Evolutionary conservation across 1,140 invertebrate species (phyloP), one percentile per base, ranked within the genome.

Genomic region (Drosophila ogumai): DNA sequence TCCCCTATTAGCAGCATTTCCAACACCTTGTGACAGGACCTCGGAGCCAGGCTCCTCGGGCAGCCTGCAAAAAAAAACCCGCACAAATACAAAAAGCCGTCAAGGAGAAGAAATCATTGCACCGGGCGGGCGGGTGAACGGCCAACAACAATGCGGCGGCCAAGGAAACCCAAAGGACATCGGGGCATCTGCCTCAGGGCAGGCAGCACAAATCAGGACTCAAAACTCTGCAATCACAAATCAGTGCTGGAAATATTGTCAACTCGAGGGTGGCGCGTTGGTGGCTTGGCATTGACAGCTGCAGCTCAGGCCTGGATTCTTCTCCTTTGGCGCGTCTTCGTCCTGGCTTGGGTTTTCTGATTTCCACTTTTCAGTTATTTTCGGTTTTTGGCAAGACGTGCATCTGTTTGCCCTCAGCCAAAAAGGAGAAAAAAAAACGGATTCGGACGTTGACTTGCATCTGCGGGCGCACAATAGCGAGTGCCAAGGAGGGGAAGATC

Each of bases 381-480:
- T 68, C 34, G 61, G 61, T 54, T 78, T 84, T 79, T 90, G 77
- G 49, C 85, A 90, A 90, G 86, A 79, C 55, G 74, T 90, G 75
- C 78, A 85, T 79, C 72, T 90, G 81, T 81, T 84, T 78, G 79
- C 68, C 75, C 68, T 72, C 66, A 72, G 63, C 32, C 63, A 28
- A 54, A 65, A n/a, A 52, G 25, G 50, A 28, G 44, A 38, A n/a
- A 68, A 49, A 49, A 43, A 69, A 69, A 34, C 22, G 41, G 32
- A 50, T 66, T 90, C 86, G 86, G 86, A 86, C 86, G 81, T 90
- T 90, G 86, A 90, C 86, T 90, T 90, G 87, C 86, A 90, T 90
- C 86, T 90, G 86, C 86, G 75, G 65, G 67, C 82, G 63, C 64
- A 88, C 82, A 87, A 87, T 82, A 65, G 56, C 47, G 66, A 72